A percentile compares a stretch with the other conserved stretches of the same genome.
Conservation (phyloP, 2,888 invertebrate species). For the Caenorhabditis parvicauda region DNA sequence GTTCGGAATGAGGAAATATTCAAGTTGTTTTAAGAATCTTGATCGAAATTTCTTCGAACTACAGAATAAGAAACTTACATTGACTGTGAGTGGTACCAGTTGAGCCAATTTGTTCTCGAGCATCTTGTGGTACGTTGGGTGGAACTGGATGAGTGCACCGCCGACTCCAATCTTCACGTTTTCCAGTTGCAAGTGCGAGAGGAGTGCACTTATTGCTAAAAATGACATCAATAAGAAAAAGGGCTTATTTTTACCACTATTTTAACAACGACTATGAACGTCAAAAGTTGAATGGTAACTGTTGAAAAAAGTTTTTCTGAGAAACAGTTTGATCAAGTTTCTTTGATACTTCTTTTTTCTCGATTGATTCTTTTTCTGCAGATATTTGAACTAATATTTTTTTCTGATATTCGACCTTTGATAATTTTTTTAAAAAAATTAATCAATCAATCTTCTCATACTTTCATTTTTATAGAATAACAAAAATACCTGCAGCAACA, state of each 20-base stretch:
- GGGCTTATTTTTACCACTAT: neutral
- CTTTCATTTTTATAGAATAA: neutral
- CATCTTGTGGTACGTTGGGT: constrained; percentile 60
- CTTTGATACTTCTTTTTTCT: neutral
- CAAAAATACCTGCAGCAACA: constrained; percentile 58
- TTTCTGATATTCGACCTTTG: neutral
- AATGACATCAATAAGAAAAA: neutral
- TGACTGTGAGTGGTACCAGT: constrained; percentile 53
- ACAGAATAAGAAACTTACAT: constrained; percentile 27
- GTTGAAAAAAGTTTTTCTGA: neutral
- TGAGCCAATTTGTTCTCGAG: constrained; percentile 51
- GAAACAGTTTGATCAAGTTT: neutral
- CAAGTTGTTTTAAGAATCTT: no score
- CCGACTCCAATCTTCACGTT: constrained; percentile 61
- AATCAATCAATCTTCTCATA: neutral
- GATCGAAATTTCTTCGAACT: constrained; percentile 4
- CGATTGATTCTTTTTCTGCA: neutral
- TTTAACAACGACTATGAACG: neutral
- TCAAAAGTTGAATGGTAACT: neutral
- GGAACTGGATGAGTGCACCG: constrained; percentile 63
- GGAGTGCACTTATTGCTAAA: constrained; percentile 60
- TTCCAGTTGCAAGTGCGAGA: constrained; percentile 51
- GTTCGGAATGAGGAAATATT: no score
- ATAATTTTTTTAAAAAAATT: neutral
- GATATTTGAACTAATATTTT: no score